A percentile compares a stretch with the other conserved stretches of the same genome.
These are phyloP conservation scores for Clarias laeviceps DNA, from an alignment of 2,797 vertebrate species.

Conservation along the genomic window DNA sequence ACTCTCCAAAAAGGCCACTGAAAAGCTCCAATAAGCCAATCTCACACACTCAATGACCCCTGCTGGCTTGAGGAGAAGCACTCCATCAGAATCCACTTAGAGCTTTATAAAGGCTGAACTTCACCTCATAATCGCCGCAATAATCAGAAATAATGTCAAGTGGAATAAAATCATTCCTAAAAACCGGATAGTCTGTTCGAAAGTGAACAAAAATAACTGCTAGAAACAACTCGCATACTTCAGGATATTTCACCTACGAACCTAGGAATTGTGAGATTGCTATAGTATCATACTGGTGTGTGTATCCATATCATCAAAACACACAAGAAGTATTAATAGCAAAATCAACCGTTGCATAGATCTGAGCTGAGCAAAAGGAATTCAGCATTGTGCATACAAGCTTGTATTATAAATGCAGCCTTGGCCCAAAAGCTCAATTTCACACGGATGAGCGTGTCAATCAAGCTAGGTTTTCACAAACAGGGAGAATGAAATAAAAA, in stretches of 20 bases:
- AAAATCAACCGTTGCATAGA: neutral
- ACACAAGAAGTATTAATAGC: too few species aligned
- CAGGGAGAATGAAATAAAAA: neutral
- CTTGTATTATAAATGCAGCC: neutral
- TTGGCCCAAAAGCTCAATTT: neutral
- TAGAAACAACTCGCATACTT: too few species aligned
- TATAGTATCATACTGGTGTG: too few species aligned
- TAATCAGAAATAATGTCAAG: slow-evolving; percentile 8
- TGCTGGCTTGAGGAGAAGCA: slow-evolving; percentile 7
- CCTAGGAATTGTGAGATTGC: neutral
- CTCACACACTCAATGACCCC: slow-evolving; percentile 24
- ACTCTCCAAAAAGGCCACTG: neutral
- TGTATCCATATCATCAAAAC: too few species aligned
- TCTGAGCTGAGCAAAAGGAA: neutral
- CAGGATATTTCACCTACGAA: too few species aligned
- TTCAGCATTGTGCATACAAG: neutral
- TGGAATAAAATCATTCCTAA: slow-evolving; percentile 10
- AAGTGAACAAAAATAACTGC: neutral
- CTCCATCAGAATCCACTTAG: slow-evolving; percentile 33
- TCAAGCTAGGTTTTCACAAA: neutral
- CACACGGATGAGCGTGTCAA: neutral
- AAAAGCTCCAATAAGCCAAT: slow-evolving; percentile 33
- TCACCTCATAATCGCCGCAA: slow-evolving; percentile 16
- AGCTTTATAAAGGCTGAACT: slow-evolving; percentile 28
- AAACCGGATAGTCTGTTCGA: neutral